Conservation (phyloP, 2,888 invertebrate genomes). For the Agonopterix arenella region DNA sequence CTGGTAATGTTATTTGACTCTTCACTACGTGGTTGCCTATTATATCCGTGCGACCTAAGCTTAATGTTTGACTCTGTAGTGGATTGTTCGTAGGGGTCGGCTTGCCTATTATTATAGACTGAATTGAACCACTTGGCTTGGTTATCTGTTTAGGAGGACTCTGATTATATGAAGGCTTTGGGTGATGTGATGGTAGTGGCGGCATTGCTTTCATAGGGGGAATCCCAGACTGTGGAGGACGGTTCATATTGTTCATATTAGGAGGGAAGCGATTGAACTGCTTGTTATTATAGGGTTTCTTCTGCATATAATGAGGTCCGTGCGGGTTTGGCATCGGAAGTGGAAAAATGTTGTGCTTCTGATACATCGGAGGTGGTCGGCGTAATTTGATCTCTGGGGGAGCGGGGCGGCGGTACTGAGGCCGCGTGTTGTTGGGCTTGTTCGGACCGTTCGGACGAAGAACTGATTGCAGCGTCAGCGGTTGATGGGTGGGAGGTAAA, state of each 20-base stretch:
- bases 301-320: constrained; percentile 11
- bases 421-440: constrained; percentile 45
- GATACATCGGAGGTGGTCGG: constrained; percentile 39
- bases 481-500: constrained; percentile 54
- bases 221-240: constrained; percentile 28
- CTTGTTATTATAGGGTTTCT: constrained; percentile 8
- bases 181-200: constrained; percentile 19
- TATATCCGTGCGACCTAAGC: constrained; percentile 57
- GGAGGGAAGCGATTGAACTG: constrained; percentile 15
- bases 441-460: constrained; percentile 41
- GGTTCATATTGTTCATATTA: constrained; percentile 33
- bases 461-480: constrained; percentile 64
- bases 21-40: constrained; percentile 65
- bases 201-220: constrained; percentile 57
- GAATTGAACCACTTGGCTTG: constrained; percentile 28
- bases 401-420: constrained; percentile 54
- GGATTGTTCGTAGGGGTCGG: constrained; percentile 29
- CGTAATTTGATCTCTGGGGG: constrained; percentile 69
- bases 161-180: constrained; percentile 29
- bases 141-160: constrained; percentile 24
- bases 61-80: constrained; percentile 48
- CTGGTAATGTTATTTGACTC: constrained; percentile 64
- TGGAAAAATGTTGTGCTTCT: constrained; percentile 47
- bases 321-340: constrained; percentile 51
- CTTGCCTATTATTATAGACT: constrained; percentile 49